These are phyloP conservation scores for Caligus rogercresseyi DNA, from an alignment of 1,140 invertebrate genomes.

Conservation along the genomic window DNA sequence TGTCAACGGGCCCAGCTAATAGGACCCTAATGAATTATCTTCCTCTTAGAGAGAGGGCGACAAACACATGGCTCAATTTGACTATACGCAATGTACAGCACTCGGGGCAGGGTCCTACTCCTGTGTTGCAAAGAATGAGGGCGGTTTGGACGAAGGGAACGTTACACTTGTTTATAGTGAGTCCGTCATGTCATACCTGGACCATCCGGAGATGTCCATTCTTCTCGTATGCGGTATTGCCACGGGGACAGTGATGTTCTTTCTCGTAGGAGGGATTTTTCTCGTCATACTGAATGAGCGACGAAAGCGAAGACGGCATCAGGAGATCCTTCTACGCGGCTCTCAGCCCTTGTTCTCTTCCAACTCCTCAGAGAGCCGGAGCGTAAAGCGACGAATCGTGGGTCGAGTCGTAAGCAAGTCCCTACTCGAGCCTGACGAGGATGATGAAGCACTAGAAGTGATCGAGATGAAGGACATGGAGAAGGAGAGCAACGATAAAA, in stretches of 20 bases:
- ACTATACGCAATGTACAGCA: conserved; percentile 46
- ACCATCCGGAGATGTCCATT: neutral
- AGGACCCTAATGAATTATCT: too few relatives aligned
- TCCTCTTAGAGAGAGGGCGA: neutral
- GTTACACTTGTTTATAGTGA: conserved; percentile 49
- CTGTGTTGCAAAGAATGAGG: conserved; percentile 52
- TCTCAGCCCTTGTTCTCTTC: neutral
- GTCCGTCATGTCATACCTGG: conserved; percentile 25
- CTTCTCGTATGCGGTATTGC: conserved; percentile 7
- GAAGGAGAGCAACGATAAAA: neutral
- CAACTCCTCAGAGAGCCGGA: neutral
- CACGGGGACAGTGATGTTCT: conserved; percentile 7
- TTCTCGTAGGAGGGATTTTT: neutral
- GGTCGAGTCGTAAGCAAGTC: neutral
- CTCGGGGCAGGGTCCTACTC: conserved; percentile 64
- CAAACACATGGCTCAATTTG: conserved; percentile 48
- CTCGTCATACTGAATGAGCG: neutral
- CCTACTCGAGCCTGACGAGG: neutral
- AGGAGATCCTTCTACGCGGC: neutral
- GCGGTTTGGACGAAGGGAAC: conserved; percentile 46
- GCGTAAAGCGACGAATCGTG: neutral
- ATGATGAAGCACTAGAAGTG: neutral
- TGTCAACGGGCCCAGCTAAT: neutral
- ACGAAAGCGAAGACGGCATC: neutral
- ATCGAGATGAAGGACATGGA: neutral